phyloP scores from a whole-genome alignment of 2,888 invertebrate species.

The Ethmia dodecea region DNA sequence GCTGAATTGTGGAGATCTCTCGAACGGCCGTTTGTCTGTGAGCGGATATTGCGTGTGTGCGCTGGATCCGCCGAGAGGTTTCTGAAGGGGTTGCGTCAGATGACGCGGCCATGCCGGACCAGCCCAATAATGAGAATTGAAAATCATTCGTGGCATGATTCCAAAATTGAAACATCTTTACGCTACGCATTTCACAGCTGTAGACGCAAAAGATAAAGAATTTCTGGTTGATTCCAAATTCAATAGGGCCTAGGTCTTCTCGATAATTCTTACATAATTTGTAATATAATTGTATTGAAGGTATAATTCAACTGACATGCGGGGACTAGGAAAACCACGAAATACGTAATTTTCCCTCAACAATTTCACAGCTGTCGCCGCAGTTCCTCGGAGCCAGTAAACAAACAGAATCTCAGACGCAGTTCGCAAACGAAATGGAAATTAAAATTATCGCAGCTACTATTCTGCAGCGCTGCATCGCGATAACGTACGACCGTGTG shows the following conservation, averaged over 20 bases:
- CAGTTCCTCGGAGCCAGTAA: constrained; percentile 1
- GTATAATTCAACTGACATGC: too few relatives aligned
- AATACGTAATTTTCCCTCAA: background rate
- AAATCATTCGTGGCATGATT: too few relatives aligned
- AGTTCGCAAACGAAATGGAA: constrained; percentile 61
- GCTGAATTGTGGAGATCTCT: constrained; percentile 41
- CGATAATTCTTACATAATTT: too few relatives aligned
- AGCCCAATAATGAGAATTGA: too few relatives aligned
- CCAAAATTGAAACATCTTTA: too few relatives aligned
- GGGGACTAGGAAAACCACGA: background rate
- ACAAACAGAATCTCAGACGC: constrained; percentile 3
- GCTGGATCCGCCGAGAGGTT: constrained; percentile 24
- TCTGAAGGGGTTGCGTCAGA: constrained; percentile 36
- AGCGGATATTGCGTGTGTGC: constrained; percentile 30
- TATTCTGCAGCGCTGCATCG: constrained; percentile 63
- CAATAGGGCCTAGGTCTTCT: too few relatives aligned
- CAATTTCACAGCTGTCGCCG: background rate
- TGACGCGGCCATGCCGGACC: too few relatives aligned
- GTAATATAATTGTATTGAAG: too few relatives aligned
- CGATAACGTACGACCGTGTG: constrained; percentile 39
- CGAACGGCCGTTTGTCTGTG: constrained; percentile 29
- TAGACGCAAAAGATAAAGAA: too few relatives aligned
- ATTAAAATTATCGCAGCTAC: constrained; percentile 58
- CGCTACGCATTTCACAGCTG: too few relatives aligned
- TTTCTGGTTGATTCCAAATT: too few relatives aligned